Percentiles rank a stretch among this genome's conserved stretches.
Conservation (phyloP, 2,888 invertebrate genomes). For the Lithophane socia region DNA sequence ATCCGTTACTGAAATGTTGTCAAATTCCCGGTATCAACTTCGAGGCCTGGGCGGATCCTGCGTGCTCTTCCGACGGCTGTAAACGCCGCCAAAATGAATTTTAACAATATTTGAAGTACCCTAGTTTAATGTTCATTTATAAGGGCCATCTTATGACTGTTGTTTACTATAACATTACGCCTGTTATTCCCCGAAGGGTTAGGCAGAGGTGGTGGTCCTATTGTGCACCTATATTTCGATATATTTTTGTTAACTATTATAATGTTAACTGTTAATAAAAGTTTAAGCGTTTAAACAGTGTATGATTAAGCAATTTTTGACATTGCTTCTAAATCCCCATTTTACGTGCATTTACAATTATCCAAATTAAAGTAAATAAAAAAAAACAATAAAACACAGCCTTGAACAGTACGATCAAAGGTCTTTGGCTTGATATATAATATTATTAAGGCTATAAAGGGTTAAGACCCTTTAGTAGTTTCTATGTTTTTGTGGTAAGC, state of each 20-base stretch:
- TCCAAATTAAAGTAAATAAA: neutral
- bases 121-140: neutral
- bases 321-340: neutral
- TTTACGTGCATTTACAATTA: neutral
- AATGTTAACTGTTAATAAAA: no score
- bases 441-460: no score
- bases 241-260: neutral
- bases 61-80: neutral
- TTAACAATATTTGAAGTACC: neutral
- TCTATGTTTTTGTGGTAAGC: no score
- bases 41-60: constrained; percentile 27
- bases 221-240: no score
- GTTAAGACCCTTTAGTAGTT: no score
- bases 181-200: no score
- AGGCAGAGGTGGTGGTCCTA: no score
- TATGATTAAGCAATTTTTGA: neutral
- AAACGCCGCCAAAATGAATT: fast-evolving
- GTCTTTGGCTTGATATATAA: no score
- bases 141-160: no score
- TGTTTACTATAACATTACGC: neutral
- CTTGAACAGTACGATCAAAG: neutral
- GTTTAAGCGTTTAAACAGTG: neutral
- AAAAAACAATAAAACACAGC: neutral
- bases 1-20: constrained; percentile 28
- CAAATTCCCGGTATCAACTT: constrained; percentile 29